Evolutionary conservation across 2,113 vertebrate genomes (phyloP).

Genomic region (Nerophis lumbriciformis): DNA sequence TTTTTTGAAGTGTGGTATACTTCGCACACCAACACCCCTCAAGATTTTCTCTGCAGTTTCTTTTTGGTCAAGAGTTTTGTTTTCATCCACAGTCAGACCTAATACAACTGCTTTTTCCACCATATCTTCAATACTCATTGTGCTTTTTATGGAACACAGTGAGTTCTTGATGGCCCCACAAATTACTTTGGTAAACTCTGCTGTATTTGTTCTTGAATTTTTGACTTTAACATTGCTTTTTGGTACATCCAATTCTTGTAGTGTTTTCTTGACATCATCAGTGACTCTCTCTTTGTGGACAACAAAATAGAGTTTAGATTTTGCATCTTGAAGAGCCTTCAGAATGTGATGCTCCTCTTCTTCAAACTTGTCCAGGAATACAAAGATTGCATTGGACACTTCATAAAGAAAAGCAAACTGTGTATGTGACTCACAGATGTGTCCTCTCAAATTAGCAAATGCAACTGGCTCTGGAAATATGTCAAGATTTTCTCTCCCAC

Average conservation of each 20-base stretch:
- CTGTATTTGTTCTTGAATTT: neutral
- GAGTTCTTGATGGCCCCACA: slow-evolving; percentile 10
- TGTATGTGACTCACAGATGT: slow-evolving; percentile 36
- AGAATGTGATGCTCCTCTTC: slow-evolving; percentile 48
- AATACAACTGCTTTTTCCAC: neutral
- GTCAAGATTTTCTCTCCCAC: slow-evolving; percentile 18
- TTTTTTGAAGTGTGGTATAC: slow-evolving; percentile 4
- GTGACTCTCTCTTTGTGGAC: neutral
- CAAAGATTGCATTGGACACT: slow-evolving; percentile 67
- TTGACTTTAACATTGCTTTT: neutral
- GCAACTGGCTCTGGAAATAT: slow-evolving; percentile 52
- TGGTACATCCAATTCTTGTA: slow-evolving; percentile 24
- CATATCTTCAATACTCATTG: slow-evolving; percentile 5
- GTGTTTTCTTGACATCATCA: neutral
- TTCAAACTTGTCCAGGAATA: slow-evolving; percentile 62
- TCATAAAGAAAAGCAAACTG: slow-evolving; percentile 67
- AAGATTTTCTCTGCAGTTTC: neutral
- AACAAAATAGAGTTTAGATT: slow-evolving; percentile 40
- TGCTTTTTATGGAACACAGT: neutral
- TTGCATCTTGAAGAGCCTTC: slow-evolving; percentile 28
- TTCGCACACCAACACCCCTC: neutral
- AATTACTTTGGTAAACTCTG: slow-evolving; percentile 29
- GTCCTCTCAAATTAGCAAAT: slow-evolving; percentile 64
- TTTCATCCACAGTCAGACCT: slow-evolving; percentile 4
- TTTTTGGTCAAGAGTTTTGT: neutral